phyloP scores from a whole-genome alignment of 2,113 vertebrate genomes.

The Scytalopus superciliaris region DNA sequence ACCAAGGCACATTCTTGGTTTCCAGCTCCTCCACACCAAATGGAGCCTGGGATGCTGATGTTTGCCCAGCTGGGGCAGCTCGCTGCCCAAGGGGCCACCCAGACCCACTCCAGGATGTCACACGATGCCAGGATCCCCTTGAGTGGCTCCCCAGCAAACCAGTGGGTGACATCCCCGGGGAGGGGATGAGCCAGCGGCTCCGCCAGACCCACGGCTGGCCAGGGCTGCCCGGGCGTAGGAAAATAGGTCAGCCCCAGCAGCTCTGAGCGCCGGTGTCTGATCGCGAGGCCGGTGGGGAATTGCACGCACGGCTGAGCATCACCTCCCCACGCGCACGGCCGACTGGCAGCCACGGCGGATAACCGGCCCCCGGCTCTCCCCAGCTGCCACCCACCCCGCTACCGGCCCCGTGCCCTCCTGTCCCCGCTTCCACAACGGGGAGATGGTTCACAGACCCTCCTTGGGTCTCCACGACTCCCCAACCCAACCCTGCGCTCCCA shows the following conservation, averaged over 20 bases:
- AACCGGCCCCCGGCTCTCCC: neutral
- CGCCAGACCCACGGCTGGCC: neutral
- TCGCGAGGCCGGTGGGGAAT: slow-evolving; percentile 34
- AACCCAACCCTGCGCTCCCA: neutral
- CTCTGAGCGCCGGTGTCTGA: slow-evolving; percentile 34
- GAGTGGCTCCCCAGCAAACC: neutral
- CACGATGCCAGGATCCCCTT: rapidly evolving
- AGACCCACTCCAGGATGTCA: neutral
- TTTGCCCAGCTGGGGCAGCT: neutral
- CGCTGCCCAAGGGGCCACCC: neutral
- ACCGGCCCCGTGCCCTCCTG: neutral
- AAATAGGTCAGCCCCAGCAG: slow-evolving; percentile 75
- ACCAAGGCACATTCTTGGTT: neutral
- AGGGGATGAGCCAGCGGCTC: neutral
- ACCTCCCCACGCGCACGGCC: neutral
- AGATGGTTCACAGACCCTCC: neutral
- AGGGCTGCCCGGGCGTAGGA: neutral
- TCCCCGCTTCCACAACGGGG: rapidly evolving
- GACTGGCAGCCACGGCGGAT: neutral
- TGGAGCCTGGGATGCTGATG: neutral
- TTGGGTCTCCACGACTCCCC: neutral
- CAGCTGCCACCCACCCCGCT: neutral
- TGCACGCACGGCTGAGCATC: slow-evolving; percentile 49
- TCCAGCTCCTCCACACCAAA: neutral
- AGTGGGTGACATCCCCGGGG: neutral